phyloP scores from a whole-genome alignment of 2,113 vertebrate genomes.

The Hydropotes inermis region DNA sequence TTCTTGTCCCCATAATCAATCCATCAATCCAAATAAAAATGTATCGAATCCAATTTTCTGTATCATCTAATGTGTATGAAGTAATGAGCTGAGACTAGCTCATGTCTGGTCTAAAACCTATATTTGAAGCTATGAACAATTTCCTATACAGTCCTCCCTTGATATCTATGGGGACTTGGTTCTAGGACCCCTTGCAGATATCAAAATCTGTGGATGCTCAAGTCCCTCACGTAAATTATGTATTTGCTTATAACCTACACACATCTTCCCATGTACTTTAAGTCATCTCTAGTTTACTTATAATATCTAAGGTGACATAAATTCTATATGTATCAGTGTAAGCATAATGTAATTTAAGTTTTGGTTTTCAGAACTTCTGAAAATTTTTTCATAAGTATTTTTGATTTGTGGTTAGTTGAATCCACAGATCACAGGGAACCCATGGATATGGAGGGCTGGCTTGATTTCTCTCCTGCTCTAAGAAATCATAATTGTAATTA shows the following conservation, averaged over 20 bases:
- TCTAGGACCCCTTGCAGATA: background rate
- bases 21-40: background rate
- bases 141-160: background rate
- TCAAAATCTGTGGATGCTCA: background rate
- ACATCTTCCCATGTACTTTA: background rate
- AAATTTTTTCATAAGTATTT: background rate
- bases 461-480: background rate
- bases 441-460: background rate
- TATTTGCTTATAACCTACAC: background rate
- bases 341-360: background rate
- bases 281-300: background rate
- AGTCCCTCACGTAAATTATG: background rate
- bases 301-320: too few relatives aligned
- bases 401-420: background rate
- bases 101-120: background rate
- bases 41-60: background rate
- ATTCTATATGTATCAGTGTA: background rate
- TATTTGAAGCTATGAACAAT: background rate
- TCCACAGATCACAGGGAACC: background rate
- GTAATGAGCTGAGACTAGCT: background rate
- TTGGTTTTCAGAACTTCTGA: background rate
- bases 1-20: background rate
- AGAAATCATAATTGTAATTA: slow-evolving; percentile 24
- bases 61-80: background rate
- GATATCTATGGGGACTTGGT: too few relatives aligned